A percentile compares a stretch with the other conserved stretches of the same genome.
Conservation (phyloP, 2,888 invertebrate species). For the Chirona hameri region DNA sequence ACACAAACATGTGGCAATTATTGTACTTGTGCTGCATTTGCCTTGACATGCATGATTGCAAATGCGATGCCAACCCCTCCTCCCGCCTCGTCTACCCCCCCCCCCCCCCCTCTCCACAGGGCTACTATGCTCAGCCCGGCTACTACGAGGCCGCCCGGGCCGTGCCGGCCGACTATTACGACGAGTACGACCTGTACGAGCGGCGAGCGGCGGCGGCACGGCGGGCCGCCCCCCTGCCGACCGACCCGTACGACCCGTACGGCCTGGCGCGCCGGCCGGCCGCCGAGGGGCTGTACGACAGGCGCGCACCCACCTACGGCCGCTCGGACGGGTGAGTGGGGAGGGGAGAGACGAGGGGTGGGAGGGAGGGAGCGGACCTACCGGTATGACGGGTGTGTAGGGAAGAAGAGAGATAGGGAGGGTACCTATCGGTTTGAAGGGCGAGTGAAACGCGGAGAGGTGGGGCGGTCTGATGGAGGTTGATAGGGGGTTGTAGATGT, state of each 20-base stretch:
- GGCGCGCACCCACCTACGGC: neutral
- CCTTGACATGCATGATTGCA: too few relatives aligned
- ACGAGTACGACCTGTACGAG: constrained; percentile 26
- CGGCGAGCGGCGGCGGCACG: neutral
- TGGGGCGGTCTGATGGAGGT: too few relatives aligned
- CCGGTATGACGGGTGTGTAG: neutral
- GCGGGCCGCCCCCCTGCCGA: neutral
- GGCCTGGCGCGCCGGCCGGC: neutral
- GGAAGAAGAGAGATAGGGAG: too few relatives aligned
- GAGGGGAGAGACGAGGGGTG: neutral
- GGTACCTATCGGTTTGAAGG: too few relatives aligned
- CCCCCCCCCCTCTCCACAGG: neutral
- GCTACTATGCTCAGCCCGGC: neutral
- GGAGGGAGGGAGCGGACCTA: neutral
- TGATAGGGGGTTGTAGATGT: too few relatives aligned
- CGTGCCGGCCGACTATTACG: neutral
- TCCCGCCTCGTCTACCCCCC: too few relatives aligned
- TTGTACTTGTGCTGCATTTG: too few relatives aligned
- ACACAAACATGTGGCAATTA: too few relatives aligned
- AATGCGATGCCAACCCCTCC: too few relatives aligned
- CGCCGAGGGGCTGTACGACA: neutral
- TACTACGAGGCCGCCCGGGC: neutral
- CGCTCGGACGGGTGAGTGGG: neutral
- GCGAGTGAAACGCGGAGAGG: too few relatives aligned
- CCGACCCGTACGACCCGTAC: constrained; percentile 13